phyloP scores from a whole-genome alignment of 2,797 vertebrate species.

The Carduelis carduelis region DNA sequence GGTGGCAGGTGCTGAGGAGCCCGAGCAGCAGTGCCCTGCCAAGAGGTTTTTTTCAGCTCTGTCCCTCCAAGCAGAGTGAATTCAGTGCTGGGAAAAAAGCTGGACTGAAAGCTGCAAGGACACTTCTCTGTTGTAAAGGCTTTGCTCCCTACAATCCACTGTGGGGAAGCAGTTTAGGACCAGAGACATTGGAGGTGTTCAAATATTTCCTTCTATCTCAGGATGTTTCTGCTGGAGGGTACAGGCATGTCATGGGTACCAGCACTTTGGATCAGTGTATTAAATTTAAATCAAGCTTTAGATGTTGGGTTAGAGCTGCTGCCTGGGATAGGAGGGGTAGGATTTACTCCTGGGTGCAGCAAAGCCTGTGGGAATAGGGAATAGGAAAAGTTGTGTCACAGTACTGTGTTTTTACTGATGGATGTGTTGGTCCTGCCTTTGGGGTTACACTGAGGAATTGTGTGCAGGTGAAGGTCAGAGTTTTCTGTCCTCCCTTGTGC shows the following conservation, averaged over 20 bases:
- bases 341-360: not conserved
- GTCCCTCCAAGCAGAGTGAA: not conserved
- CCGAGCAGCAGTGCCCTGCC: not conserved
- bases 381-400: not conserved
- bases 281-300: not conserved
- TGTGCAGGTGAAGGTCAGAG: not conserved
- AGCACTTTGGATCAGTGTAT: not conserved
- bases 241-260: fast-evolving
- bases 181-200: not conserved
- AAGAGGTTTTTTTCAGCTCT: not conserved
- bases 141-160: not conserved
- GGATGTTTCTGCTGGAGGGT: not conserved
- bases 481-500: not conserved
- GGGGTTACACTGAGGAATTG: fast-evolving
- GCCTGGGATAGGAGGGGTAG: not conserved
- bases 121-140: not conserved
- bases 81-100: not conserved
- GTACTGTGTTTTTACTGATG: not conserved
- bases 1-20: not conserved
- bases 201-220: fast-evolving
- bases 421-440: not conserved
- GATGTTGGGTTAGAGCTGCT: not conserved
- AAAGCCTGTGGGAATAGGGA: not conserved
- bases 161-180: not conserved
- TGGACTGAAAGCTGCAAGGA: not conserved